Percentiles rank a stretch among this genome's conserved stretches.
Conservation (phyloP, 2,797 vertebrate genomes). For the Gymnoscopelus braueri region DNA sequence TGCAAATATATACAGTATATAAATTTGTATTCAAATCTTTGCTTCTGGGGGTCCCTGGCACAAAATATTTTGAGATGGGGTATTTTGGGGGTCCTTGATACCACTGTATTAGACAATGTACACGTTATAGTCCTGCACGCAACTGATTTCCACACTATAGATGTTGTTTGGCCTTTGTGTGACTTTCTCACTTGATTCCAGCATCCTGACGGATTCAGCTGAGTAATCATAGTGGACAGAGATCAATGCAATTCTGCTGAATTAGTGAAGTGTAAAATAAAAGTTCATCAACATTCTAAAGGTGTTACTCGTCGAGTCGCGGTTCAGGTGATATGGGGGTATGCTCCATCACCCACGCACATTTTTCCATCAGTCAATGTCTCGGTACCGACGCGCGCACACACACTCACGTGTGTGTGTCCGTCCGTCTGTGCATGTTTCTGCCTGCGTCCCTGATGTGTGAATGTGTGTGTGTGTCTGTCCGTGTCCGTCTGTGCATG, state of each 20-base stretch:
- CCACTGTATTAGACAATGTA: too few species aligned
- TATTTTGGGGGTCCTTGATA: too few species aligned
- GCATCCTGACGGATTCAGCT: slow-evolving; percentile 60
- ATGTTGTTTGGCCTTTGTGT: neutral
- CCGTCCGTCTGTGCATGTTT: slow-evolving; percentile 32
- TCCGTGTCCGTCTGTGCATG: too few species aligned
- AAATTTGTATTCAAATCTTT: too few species aligned
- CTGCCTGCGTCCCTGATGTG: too few species aligned
- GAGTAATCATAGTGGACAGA: slow-evolving; percentile 71
- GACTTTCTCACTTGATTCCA: slow-evolving; percentile 62
- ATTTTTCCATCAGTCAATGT: slow-evolving; percentile 78
- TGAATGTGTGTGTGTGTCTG: slow-evolving; percentile 1
- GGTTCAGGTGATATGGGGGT: slow-evolving; percentile 73
- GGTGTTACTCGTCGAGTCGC: slow-evolving; percentile 69
- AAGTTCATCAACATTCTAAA: slow-evolving; percentile 80
- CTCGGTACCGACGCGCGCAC: slow-evolving; percentile 43
- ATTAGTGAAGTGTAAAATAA: slow-evolving; percentile 80
- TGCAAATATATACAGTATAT: too few species aligned
- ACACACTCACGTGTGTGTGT: slow-evolving; percentile 40
- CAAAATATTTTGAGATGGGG: too few species aligned
- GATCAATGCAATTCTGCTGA: slow-evolving; percentile 76
- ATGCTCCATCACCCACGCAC: slow-evolving; percentile 75
- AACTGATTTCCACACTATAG: too few species aligned
- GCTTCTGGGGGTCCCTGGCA: too few species aligned
- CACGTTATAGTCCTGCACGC: neutral